These are phyloP conservation scores for Anguilla marmorata DNA, from an alignment of 2,797 vertebrate species.

Conservation along the genomic window DNA sequence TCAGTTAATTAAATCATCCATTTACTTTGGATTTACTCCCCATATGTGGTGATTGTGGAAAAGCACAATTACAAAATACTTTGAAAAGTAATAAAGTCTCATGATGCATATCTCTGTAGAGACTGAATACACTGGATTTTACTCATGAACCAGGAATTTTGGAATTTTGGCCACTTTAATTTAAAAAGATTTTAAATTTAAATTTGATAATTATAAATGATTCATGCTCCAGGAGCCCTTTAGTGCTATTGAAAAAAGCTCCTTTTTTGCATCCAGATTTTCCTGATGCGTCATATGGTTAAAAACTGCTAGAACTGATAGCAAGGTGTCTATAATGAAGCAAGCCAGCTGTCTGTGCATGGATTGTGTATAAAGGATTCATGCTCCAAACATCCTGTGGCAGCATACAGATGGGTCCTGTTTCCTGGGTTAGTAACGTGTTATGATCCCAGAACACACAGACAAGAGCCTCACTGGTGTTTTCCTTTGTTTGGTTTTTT, in stretches of 20 bases:
- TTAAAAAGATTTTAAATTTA: neutral
- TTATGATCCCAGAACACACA: constrained; percentile 6
- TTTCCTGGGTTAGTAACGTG: neutral
- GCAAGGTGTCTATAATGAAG: neutral
- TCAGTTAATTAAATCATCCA: neutral
- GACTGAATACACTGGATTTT: neutral
- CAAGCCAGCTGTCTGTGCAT: neutral
- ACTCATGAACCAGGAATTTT: neutral
- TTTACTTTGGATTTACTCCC: neutral
- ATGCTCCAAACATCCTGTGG: constrained; percentile 16
- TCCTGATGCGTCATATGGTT: neutral
- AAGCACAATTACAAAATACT: neutral
- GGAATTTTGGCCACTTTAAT: neutral
- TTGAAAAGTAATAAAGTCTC: neutral
- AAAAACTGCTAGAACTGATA: neutral
- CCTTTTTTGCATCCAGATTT: neutral
- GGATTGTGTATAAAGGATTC: neutral
- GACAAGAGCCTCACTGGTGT: neutral
- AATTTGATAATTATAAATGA: neutral
- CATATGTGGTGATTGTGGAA: neutral
- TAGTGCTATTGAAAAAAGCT: neutral
- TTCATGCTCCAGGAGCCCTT: neutral
- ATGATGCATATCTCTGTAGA: neutral
- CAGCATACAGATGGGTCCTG: constrained; percentile 1
- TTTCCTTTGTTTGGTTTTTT: constrained; percentile 1